These are phyloP conservation scores for Kradibia gibbosae DNA, from an alignment of 1,140 invertebrate genomes.

Conservation along the genomic window DNA sequence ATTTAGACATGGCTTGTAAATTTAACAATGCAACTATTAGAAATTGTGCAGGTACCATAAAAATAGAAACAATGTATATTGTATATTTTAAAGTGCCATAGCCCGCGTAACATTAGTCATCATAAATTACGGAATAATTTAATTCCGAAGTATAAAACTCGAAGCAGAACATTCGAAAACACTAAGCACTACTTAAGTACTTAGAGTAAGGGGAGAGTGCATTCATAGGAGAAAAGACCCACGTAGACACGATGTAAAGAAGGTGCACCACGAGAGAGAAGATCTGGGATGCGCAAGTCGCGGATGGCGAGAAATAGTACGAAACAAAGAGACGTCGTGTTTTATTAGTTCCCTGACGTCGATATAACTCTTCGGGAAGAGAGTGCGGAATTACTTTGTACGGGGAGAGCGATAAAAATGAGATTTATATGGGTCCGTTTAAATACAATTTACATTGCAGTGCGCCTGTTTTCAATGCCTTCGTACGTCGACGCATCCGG, in stretches of 20 bases:
- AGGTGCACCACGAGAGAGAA: background rate
- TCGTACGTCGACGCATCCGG: background rate
- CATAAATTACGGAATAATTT: slow-evolving; percentile 15
- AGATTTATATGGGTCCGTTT: slow-evolving; percentile 42
- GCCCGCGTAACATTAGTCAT: background rate
- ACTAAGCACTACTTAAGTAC: slow-evolving; percentile 23
- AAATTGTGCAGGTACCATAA: too few relatives aligned
- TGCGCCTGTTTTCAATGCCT: slow-evolving; percentile 11
- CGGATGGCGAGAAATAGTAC: slow-evolving; percentile 16
- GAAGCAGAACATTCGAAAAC: background rate
- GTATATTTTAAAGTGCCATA: too few relatives aligned
- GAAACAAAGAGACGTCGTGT: slow-evolving; percentile 27
- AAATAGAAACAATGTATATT: too few relatives aligned
- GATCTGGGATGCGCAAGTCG: slow-evolving; percentile 8
- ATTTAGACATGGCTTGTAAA: too few relatives aligned
- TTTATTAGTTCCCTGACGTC: slow-evolving; percentile 39
- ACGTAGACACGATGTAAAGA: background rate
- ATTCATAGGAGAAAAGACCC: background rate
- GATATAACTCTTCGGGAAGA: slow-evolving; percentile 37
- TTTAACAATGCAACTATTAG: too few relatives aligned
- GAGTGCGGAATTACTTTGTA: slow-evolving; percentile 42
- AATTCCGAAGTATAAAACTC: background rate
- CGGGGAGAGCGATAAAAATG: slow-evolving; percentile 40
- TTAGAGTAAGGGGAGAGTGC: background rate
- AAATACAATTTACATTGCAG: slow-evolving; percentile 33